phyloP scores from a whole-genome alignment of 2,797 vertebrate genomes.

The Sebastes cheni region DNA sequence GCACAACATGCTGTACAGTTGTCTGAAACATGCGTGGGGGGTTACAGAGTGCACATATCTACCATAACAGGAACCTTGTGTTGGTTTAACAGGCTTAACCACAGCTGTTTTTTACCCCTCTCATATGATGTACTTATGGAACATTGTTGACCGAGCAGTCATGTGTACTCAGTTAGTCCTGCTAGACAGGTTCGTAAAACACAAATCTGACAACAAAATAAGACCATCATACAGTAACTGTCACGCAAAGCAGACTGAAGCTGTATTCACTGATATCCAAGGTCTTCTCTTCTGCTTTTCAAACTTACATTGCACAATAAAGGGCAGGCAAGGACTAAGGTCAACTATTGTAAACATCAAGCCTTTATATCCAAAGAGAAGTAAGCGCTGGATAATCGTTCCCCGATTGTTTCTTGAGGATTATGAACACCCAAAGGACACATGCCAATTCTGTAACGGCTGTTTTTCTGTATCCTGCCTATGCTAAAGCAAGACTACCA shows the following conservation, averaged over 20 bases:
- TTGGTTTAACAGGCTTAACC: background rate
- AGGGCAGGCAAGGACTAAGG: background rate
- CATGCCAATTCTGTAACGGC: background rate
- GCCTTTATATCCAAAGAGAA: background rate
- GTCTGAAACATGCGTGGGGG: background rate
- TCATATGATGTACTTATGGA: background rate
- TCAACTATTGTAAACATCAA: background rate
- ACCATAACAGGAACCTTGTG: background rate
- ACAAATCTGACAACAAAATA: background rate
- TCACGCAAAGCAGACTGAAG: background rate
- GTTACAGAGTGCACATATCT: background rate
- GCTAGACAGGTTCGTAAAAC: constrained; percentile 38
- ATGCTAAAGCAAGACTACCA: background rate
- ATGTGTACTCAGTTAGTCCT: constrained; percentile 10
- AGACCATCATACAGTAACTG: background rate
- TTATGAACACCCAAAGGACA: background rate
- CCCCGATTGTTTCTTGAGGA: background rate
- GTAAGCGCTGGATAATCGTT: background rate
- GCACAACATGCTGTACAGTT: background rate
- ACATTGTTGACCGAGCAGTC: constrained; percentile 13
- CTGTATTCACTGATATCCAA: background rate
- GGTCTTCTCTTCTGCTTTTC: background rate
- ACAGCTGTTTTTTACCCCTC: background rate
- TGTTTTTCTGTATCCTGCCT: background rate
- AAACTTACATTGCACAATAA: background rate